phyloP scores from a whole-genome alignment of 2,888 invertebrate species.

The Heliconius ethilla region DNA sequence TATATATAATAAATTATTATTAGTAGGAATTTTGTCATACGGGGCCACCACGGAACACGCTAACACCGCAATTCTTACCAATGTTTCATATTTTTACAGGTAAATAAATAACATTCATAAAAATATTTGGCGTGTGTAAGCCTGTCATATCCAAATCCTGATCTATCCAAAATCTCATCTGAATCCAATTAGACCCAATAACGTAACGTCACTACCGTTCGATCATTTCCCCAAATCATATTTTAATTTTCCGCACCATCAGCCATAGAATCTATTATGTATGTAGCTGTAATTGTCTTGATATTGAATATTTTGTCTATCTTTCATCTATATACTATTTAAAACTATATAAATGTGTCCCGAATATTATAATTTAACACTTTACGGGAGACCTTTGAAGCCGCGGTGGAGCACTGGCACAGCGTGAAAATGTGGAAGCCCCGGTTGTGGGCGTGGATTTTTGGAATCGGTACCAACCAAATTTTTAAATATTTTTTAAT shows the following conservation, averaged over 20 bases:
- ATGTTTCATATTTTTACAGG: conserved; percentile 68
- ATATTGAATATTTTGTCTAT: neutral
- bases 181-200: conserved; percentile 3
- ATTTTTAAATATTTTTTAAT: too few relatives aligned
- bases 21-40: conserved; percentile 64
- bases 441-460: too few relatives aligned
- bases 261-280: neutral
- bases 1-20: conserved; percentile 49
- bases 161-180: neutral
- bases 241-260: conserved; percentile 4
- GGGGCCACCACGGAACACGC: conserved; percentile 50
- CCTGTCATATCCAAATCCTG: neutral
- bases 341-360: neutral
- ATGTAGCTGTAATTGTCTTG: neutral
- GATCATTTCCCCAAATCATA: neutral
- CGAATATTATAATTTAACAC: neutral
- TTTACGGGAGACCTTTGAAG: neutral
- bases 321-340: neutral
- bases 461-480: too few relatives aligned
- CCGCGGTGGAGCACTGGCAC: neutral
- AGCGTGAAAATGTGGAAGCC: neutral
- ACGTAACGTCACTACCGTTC: neutral
- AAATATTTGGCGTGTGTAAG: neutral
- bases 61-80: conserved; percentile 61
- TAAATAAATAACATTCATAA: conserved; percentile 39